Evolutionary conservation across 2,113 vertebrate genomes (phyloP).

Genomic region (Onychorhynchus coronatus): DNA sequence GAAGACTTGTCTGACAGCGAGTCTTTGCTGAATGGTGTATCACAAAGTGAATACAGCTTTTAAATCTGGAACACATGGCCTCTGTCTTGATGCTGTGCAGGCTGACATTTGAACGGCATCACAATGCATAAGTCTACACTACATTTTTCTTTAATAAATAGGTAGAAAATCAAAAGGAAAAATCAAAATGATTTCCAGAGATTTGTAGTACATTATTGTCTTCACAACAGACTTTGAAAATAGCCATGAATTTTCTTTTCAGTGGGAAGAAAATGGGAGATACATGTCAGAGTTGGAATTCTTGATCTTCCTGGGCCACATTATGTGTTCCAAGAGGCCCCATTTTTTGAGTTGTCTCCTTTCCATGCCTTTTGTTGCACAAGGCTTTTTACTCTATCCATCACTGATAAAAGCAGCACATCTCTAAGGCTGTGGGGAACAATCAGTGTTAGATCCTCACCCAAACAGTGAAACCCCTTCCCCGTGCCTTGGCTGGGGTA

Average conservation of each 20-base stretch:
- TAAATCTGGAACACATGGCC: conserved; percentile 61
- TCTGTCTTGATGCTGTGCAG: conserved; percentile 41
- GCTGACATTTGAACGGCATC: conserved; percentile 35
- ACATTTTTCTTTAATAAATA: background rate
- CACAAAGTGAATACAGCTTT: conserved; percentile 60
- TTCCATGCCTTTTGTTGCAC: background rate
- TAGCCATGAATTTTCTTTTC: conserved; percentile 2
- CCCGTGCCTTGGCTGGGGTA: background rate
- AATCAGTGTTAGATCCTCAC: background rate
- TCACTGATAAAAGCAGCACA: background rate
- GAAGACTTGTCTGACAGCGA: conserved; percentile 21
- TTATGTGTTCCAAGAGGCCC: background rate
- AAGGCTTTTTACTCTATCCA: background rate
- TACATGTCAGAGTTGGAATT: background rate
- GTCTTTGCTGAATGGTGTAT: conserved; percentile 38
- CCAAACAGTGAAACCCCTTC: background rate
- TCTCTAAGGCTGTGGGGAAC: background rate
- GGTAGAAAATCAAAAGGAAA: conserved; percentile 13
- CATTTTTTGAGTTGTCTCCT: background rate
- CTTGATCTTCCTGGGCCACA: background rate
- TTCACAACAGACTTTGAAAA: background rate
- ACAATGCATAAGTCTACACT: background rate
- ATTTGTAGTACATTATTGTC: background rate
- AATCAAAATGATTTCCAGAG: conserved; percentile 36
- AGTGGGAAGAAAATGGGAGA: background rate